These are phyloP conservation scores for Vireo altiloquus DNA, from an alignment of 2,113 vertebrate genomes.

Conservation along the genomic window DNA sequence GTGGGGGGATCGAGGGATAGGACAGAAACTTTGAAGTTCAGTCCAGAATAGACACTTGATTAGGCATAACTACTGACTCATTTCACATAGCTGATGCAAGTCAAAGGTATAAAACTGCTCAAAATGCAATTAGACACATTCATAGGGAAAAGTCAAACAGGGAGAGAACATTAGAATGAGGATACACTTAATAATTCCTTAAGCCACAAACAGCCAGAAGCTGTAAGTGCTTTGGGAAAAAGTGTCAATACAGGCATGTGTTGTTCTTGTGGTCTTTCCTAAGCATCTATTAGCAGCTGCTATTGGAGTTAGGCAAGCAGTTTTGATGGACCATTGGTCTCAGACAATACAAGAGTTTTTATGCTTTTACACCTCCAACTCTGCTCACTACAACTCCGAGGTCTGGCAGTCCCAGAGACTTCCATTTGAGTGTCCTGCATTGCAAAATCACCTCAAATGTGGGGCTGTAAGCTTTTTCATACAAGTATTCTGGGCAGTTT, in stretches of 20 bases:
- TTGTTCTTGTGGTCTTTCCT: background rate
- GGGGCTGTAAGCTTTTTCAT: background rate
- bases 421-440: background rate
- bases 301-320: background rate
- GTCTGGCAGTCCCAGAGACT: background rate
- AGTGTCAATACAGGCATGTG: background rate
- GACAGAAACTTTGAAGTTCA: background rate
- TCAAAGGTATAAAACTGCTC: background rate
- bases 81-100: background rate
- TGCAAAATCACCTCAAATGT: background rate
- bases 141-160: background rate
- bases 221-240: background rate
- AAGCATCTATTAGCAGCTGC: background rate
- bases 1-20: accelerated
- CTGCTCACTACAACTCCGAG: background rate
- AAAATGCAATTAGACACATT: background rate
- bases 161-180: background rate
- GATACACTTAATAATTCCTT: background rate
- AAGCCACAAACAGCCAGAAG: background rate
- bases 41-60: background rate
- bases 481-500: background rate
- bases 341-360: background rate
- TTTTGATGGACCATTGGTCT: background rate
- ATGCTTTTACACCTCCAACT: background rate
- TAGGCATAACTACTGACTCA: background rate